Conservation (phyloP, 2,888 invertebrate genomes). For the Eristalis tenax region DNA sequence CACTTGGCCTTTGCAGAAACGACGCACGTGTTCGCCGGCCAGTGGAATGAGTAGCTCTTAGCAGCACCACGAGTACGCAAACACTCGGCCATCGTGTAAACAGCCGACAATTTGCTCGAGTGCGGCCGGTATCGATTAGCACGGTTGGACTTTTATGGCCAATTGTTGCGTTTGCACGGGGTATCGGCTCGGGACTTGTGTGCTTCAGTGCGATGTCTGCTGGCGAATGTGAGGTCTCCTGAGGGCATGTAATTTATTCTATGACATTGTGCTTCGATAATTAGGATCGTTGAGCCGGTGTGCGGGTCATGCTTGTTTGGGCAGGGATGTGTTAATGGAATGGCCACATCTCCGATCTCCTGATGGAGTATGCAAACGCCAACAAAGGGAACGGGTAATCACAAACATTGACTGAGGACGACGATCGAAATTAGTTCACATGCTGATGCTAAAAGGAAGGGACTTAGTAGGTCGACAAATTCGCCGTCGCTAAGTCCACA, state of each 20-base stretch:
- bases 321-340: not conserved
- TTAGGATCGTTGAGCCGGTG: conserved; percentile 27
- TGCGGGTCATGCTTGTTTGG: not conserved
- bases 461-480: too few species aligned
- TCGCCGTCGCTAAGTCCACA: too few species aligned
- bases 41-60: not conserved
- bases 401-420: too few species aligned
- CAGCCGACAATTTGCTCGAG: conserved; percentile 46
- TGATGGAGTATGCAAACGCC: not conserved
- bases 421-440: too few species aligned
- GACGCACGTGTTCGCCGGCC: not conserved
- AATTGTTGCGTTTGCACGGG: conserved; percentile 58
- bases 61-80: not conserved
- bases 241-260: conserved; percentile 45
- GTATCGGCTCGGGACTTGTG: conserved; percentile 22
- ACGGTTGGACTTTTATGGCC: conserved; percentile 53
- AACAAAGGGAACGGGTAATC: too few species aligned
- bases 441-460: too few species aligned
- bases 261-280: conserved; percentile 14
- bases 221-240: conserved; percentile 18
- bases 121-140: conserved; percentile 53
- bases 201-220: not conserved
- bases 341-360: not conserved
- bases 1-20: not conserved
- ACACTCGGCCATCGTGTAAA: conserved; percentile 49